These are phyloP conservation scores for Arvicanthis niloticus DNA, from an alignment of 2,113 vertebrate species.

Conservation along the genomic window DNA sequence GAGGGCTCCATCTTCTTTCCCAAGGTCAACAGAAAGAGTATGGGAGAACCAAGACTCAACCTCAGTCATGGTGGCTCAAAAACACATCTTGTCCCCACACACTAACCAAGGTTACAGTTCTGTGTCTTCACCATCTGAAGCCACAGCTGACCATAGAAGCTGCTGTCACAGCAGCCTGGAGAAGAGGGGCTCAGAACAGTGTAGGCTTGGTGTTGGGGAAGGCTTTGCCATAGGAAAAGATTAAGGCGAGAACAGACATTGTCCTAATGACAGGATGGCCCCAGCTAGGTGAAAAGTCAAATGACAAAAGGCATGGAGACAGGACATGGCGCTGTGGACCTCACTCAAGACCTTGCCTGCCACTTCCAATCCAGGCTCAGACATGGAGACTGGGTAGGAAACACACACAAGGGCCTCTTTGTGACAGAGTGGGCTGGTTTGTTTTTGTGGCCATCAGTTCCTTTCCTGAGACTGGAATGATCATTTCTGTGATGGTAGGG, in stretches of 20 bases:
- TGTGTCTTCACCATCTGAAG: not conserved
- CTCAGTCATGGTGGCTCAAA: not conserved
- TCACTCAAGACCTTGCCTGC: not conserved
- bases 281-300: not conserved
- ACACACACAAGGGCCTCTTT: not conserved
- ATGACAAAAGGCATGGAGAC: not conserved
- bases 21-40: not conserved
- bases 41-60: not conserved
- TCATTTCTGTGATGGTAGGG: not conserved
- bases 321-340: accelerated
- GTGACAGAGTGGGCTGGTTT: not conserved
- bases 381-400: not conserved
- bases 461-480: not conserved
- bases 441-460: not conserved
- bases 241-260: not conserved
- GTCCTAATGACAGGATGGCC: not conserved
- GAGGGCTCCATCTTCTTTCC: not conserved
- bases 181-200: accelerated
- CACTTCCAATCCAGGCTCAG: no score
- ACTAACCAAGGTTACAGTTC: not conserved
- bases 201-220: not conserved
- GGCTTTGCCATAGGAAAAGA: not conserved
- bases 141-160: not conserved
- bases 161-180: not conserved
- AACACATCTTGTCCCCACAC: not conserved